phyloP scores from a whole-genome alignment of 2,113 vertebrate genomes.

The Oryzias javanicus region DNA sequence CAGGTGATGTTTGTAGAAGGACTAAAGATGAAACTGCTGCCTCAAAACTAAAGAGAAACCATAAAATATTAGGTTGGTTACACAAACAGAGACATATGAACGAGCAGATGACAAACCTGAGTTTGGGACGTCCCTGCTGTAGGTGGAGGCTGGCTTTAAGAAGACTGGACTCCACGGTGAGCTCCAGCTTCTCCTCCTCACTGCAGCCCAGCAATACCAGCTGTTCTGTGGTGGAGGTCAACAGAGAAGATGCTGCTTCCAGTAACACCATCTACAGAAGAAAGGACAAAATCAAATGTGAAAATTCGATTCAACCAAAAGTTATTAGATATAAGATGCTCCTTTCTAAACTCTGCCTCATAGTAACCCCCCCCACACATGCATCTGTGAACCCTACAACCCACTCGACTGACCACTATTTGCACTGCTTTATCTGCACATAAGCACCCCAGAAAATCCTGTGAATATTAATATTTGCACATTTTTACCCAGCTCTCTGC shows the following conservation, averaged over 20 bases:
- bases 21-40: slow-evolving; percentile 80
- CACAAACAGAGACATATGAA: neutral
- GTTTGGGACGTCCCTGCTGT: slow-evolving; percentile 77
- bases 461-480: no score
- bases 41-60: slow-evolving; percentile 73
- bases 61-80: slow-evolving; percentile 9
- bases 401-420: no score
- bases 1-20: slow-evolving; percentile 82
- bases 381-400: no score
- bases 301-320: neutral
- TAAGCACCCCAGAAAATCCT: no score
- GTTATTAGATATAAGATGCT: no score
- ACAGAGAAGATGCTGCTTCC: slow-evolving; percentile 32
- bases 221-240: slow-evolving; percentile 24
- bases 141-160: slow-evolving; percentile 79
- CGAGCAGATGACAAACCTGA: slow-evolving; percentile 64
- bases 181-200: slow-evolving; percentile 76
- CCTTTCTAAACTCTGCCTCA: no score
- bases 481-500: no score
- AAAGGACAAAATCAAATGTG: neutral
- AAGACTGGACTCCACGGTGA: slow-evolving; percentile 78
- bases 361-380: no score
- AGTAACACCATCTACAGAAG: slow-evolving; percentile 52
- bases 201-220: slow-evolving; percentile 24
- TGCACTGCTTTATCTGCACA: no score